A percentile compares a stretch with the other conserved stretches of the same genome.
phyloP scores from a whole-genome alignment of 1,140 invertebrate species.

The Bombus ignitus region DNA sequence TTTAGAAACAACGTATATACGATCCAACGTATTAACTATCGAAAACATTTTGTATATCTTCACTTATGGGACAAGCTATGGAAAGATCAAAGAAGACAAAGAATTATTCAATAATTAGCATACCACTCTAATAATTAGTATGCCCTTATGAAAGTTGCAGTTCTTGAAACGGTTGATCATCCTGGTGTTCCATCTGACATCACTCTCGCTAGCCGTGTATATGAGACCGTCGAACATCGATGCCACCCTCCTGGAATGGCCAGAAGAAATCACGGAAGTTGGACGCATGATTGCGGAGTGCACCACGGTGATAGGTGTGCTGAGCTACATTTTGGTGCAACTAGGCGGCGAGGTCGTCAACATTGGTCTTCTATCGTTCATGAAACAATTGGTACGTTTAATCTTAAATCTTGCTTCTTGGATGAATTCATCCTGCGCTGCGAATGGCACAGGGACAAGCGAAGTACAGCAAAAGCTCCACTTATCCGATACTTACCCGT shows the following conservation, averaged over 20 bases:
- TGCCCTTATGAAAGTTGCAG: slow-evolving; percentile 83
- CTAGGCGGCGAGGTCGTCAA: slow-evolving; percentile 97
- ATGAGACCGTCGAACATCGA: slow-evolving; percentile 87
- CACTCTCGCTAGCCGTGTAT: slow-evolving; percentile 95
- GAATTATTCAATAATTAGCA: neutral
- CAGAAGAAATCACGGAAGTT: slow-evolving; percentile 83
- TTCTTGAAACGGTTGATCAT: slow-evolving; percentile 95
- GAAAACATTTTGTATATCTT: neutral
- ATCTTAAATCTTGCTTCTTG: neutral
- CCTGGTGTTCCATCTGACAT: slow-evolving; percentile 92
- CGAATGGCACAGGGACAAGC: too few relatives aligned
- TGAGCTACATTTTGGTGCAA: slow-evolving; percentile 95
- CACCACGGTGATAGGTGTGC: slow-evolving; percentile 91
- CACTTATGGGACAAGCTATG: neutral
- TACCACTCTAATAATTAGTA: too few relatives aligned
- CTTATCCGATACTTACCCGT: too few relatives aligned
- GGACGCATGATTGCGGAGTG: slow-evolving; percentile 86
- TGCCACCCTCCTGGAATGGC: slow-evolving; percentile 83
- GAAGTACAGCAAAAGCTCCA: too few relatives aligned
- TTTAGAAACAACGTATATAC: too few relatives aligned
- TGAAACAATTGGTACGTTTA: slow-evolving; percentile 94
- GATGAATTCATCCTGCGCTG: neutral
- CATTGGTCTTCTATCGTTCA: slow-evolving; percentile 94
- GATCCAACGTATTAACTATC: neutral
- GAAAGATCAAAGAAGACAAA: neutral